Base-by-base conservation (phyloP, 2,113 vertebrate species). In the Sminthopsis crassicaudata region DNA sequence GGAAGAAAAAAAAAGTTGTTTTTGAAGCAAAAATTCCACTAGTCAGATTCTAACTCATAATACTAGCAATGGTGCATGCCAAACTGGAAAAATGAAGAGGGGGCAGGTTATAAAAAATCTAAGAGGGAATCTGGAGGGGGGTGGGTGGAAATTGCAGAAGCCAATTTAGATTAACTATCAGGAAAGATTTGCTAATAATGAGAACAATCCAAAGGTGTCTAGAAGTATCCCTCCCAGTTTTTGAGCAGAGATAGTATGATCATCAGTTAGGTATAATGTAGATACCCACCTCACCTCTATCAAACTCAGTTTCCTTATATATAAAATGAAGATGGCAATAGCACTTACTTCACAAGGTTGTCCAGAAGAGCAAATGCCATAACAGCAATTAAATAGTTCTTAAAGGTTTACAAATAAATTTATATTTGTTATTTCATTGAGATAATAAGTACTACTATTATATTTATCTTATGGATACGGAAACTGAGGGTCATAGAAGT, bases 11-110 rank as follows among this genome's bases (percentile, higher is more conserved):
- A 76, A 19, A 14, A 76, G 22, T 42, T 53, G 24, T 0, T 16
- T 91, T 94, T 54, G 22, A 95, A 53, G n/a, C 51, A 42, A 91
- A 84, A 46, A 14, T 36, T 53, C 46, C 92, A 46, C 11, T 9
- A 50, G 91, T 52, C 26, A 95, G 92, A 91, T 46, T 42, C n/a
- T 54, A 93, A 48, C 51, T 52, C 36, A 48, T 46, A 96, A n/a
- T 76, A n/a, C 36, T n/a, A n/a, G 14, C 14, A n/a, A 76, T 76
- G 36, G 36, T 84, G 16, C n/a, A 84, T 84, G 67, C 2, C 42
- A 84, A 84, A 42, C 67, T 42, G 67, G 67, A 36, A 67, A 67
- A 67, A 11, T 36, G 12, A 36, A 30, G 67, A 84, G 2, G n/a
- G n/a, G n/a, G 14, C 67, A 42, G 67, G 19, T 42, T 84, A 42